Evolutionary conservation across 2,797 vertebrate species (phyloP).

Genomic region (Myoxocephalus aenaeus): DNA sequence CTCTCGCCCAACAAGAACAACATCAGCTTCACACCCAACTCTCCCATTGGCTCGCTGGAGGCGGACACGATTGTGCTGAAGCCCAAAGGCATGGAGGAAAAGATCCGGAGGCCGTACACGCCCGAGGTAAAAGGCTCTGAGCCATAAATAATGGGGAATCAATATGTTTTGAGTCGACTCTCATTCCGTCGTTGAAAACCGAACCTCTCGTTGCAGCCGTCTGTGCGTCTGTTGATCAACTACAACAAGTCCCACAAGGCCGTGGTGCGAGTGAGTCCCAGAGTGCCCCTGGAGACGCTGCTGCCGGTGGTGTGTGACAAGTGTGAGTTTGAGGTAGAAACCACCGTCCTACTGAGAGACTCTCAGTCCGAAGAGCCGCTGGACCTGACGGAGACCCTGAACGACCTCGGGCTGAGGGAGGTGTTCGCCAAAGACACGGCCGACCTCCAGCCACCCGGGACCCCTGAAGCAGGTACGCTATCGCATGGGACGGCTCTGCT

Average conservation of each 20-base stretch:
- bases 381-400: constrained; percentile 89
- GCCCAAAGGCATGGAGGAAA: constrained; percentile 86
- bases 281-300: constrained; percentile 87
- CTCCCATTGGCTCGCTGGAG: constrained; percentile 91
- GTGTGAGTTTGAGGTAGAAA: constrained; percentile 90
- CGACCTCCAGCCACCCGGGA: constrained; percentile 1
- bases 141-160: background rate
- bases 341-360: constrained; percentile 88
- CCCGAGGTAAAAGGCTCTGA: constrained; percentile 86
- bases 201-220: constrained; percentile 83
- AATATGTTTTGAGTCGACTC: background rate
- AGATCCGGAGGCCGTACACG: constrained; percentile 86
- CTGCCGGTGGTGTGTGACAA: constrained; percentile 89
- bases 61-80: constrained; percentile 91
- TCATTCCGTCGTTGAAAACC: background rate
- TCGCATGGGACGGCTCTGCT: too few species aligned
- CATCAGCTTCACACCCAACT: constrained; percentile 93
- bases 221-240: constrained; percentile 94
- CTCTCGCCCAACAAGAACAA: constrained; percentile 88
- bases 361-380: constrained; percentile 85
- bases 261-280: constrained; percentile 91
- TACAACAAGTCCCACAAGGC: constrained; percentile 95
- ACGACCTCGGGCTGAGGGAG: constrained; percentile 92
- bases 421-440: constrained; percentile 89
- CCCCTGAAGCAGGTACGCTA: constrained; percentile 38